Conservation (phyloP, 2,113 vertebrate species). For the Anoura caudifer region DNA sequence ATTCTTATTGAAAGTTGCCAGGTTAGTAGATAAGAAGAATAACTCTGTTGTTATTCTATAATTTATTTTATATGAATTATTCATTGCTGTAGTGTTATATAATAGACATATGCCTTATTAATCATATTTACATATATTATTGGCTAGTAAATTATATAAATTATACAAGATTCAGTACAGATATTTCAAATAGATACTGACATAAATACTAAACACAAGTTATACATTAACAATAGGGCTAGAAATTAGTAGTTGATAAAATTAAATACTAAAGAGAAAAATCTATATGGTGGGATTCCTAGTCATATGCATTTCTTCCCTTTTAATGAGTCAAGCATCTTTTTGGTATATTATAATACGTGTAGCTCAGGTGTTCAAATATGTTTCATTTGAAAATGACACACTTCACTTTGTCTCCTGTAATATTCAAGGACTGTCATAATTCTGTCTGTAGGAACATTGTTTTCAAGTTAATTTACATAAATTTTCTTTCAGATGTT, state of each 20-base stretch:
- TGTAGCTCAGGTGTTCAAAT: neutral
- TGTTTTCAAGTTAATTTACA: neutral
- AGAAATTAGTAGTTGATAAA: neutral
- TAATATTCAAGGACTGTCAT: neutral
- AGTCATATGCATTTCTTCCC: neutral
- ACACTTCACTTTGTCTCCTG: neutral
- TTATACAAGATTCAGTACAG: neutral
- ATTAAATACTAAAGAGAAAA: constrained; percentile 2
- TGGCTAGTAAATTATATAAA: neutral
- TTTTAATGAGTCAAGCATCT: neutral
- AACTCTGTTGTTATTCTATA: neutral
- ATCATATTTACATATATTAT: neutral
- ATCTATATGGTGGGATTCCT: neutral
- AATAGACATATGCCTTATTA: neutral
- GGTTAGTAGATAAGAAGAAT: neutral
- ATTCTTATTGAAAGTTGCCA: neutral
- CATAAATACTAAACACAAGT: neutral
- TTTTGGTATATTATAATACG: neutral
- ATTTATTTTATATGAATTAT: neutral
- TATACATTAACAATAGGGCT: neutral
- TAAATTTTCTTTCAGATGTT: neutral
- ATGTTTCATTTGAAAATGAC: neutral
- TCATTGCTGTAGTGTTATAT: neutral
- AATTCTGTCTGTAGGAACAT: neutral
- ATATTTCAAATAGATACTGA: neutral